Evolutionary conservation across 2,888 invertebrate species (phyloP), one percentile per base, ranked within the genome.

Genomic region (Trilocha varians): DNA sequence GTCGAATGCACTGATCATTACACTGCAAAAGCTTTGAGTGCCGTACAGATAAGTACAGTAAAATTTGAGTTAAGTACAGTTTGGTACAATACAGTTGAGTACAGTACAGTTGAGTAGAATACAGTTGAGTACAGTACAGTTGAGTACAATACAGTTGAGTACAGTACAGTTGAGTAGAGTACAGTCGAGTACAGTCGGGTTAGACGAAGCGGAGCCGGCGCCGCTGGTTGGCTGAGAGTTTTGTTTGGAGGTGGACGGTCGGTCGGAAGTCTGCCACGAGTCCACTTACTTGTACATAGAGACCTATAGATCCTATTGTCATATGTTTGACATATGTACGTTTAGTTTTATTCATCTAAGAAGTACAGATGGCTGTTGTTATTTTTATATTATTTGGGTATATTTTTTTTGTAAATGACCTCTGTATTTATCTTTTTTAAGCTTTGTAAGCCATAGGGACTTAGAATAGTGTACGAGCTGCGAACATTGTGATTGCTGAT

Each of bases 311-410:
- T 77, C 82, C 67, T 85, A 84, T 77, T 70, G 83, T 79, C 84
- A 78, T 84, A 85, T 85, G 84, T 85, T 75, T 78, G 80, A 85
- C 84, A 83, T 85, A 83, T 83, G 83, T 65, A 70, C 64, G 65
- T 79, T 82, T 85, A 82, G 79, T 84, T 84, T 84, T 84, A 84
- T 84, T 83, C 83, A 82, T 84, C 84, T 84, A 84, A 80, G 78
- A 83, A 84, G 84, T 85, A 85, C 84, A 85, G 83, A 82, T 83
- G 84, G 84, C 84, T 85, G 84, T 85, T 85, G 84, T 85, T 85
- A 84, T 84, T 85, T 84, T 85, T 85, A 84, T 84, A 84, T 84
- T 76, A 84, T 84, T 84, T 84, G 83, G 78, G 82, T 85, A 84
- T 83, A 83, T 84, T 80, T 84, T 84, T 84, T 83, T 82, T 85